A percentile compares a stretch with the other conserved stretches of the same genome.
Conservation (phyloP, 2,797 vertebrate species). For the Myotis vivesi region DNA sequence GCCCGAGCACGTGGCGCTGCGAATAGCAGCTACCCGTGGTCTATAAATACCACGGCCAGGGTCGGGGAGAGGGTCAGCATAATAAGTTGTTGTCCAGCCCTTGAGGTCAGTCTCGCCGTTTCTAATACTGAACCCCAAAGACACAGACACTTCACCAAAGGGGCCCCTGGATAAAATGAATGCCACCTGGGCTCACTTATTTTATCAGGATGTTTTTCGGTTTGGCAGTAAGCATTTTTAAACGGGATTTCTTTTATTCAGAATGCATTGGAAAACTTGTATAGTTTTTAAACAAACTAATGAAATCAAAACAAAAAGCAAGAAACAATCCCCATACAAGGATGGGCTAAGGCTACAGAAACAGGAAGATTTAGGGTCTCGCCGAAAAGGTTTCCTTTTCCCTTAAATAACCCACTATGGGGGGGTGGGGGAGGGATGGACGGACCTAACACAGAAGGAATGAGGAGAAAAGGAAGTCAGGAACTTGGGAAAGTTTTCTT, state of each 20-base stretch:
- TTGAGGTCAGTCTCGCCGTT: neutral
- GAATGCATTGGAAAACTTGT: neutral
- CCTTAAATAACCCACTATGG: neutral
- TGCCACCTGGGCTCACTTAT: neutral
- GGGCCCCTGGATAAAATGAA: neutral
- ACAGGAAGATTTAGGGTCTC: neutral
- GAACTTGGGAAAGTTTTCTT: neutral
- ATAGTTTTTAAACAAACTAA: conserved; percentile 29
- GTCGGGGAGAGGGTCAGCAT: conserved; percentile 7
- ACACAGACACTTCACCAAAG: neutral
- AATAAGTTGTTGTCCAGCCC: neutral
- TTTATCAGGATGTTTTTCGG: neutral
- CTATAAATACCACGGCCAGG: conserved; percentile 67
- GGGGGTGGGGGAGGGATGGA: accelerated
- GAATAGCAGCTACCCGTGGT: conserved; percentile 32
- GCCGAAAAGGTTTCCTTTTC: neutral
- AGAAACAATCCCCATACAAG: neutral
- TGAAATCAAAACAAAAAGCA: neutral
- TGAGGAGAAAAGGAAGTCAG: neutral
- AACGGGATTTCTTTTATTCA: neutral
- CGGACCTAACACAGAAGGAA: neutral
- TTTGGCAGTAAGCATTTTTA: neutral
- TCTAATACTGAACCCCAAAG: neutral
- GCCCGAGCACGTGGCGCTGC: conserved; percentile 50
- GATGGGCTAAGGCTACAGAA: neutral